Evolutionary conservation across 1,140 invertebrate species (phyloP), one percentile per base, ranked within the genome.

Genomic region (Caenorhabditis remanei): DNA sequence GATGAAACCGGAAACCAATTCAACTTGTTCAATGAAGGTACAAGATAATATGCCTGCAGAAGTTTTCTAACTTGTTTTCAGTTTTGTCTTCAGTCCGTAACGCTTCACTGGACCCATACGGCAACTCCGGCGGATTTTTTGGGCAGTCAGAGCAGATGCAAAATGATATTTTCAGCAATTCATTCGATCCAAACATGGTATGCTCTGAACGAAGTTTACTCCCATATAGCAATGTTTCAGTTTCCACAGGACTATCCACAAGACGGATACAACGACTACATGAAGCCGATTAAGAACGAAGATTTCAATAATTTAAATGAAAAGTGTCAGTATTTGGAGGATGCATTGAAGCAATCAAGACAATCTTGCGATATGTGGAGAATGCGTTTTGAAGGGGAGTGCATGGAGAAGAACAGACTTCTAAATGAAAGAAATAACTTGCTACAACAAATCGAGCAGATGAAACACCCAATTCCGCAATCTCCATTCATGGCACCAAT

Each of bases 341-440:
- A 87, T 16, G 24, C 43, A 41, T 43, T 87, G 58, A 87, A 87
- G 63, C 86, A 87, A 16, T 24, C 61, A 0, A 48, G 82, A 84
- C 86, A 87, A 67, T 21, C 7, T 24, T 19, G n/a, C 19, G 46
- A 79, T 8, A 84, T 65, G 40, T 88, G 87, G 87, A 85, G 71
- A 79, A 79, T 79, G 71, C 71, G 71, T 32, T 79, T 53, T 24
- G 71, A 79, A 24, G 71, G 65, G 50, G 83, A 65, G 19, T 85
- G 48, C n/a, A 82, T 88, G 84, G 87, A 88, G 43, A 88, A 84
- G 71, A 88, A 79, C 19, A 75, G 83, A 32, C 41, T 84, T 8
- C 43, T 85, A 4, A 11, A 40, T 21, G 87, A 88, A 48, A 19
- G 87, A 32, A 43, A 67, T 19, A 85, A 88, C 41, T 50, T 79